Evolutionary conservation across 2,888 invertebrate species (phyloP).

Genomic region (Campopleginae sp.): DNA sequence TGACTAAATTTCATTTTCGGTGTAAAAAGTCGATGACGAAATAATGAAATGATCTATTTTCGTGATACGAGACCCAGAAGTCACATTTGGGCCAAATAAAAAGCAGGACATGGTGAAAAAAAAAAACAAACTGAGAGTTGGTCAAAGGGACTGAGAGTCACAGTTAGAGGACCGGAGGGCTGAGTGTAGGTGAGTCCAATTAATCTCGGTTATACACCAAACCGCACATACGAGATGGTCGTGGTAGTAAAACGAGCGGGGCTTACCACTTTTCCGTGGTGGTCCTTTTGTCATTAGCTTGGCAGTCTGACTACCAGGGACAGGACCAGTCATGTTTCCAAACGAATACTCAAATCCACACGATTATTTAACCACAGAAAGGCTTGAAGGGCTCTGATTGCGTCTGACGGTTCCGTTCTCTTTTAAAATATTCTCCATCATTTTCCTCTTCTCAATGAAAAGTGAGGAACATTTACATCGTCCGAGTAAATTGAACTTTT

Average conservation of each 20-base stretch:
- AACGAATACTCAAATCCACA: conserved; percentile 30
- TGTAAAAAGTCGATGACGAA: too few relatives aligned
- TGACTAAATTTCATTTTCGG: too few relatives aligned
- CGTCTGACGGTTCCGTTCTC: background rate
- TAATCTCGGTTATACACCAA: conserved; percentile 63
- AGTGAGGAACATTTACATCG: background rate
- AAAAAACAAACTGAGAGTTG: background rate
- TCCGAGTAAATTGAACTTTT: too few relatives aligned
- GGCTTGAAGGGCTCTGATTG: conserved; percentile 16
- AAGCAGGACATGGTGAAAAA: background rate
- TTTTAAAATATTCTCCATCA: background rate
- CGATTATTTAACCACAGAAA: conserved; percentile 35
- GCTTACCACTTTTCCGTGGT: conserved; percentile 58
- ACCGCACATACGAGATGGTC: conserved; percentile 57
- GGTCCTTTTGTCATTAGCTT: conserved; percentile 46
- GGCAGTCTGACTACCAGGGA: conserved; percentile 40
- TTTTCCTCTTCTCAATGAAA: background rate
- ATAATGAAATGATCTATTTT: too few relatives aligned
- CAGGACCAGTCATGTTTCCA: conserved; percentile 38
- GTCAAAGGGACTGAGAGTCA: conserved; percentile 12
- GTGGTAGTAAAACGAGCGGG: conserved; percentile 41
- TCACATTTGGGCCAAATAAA: background rate
- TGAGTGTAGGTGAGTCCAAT: conserved; percentile 46
- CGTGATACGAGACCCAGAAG: background rate
- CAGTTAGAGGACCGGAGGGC: conserved; percentile 23